Evolutionary conservation across 2,113 vertebrate species (phyloP).

Genomic region (Sinocyclocheilus maitianheensis): DNA sequence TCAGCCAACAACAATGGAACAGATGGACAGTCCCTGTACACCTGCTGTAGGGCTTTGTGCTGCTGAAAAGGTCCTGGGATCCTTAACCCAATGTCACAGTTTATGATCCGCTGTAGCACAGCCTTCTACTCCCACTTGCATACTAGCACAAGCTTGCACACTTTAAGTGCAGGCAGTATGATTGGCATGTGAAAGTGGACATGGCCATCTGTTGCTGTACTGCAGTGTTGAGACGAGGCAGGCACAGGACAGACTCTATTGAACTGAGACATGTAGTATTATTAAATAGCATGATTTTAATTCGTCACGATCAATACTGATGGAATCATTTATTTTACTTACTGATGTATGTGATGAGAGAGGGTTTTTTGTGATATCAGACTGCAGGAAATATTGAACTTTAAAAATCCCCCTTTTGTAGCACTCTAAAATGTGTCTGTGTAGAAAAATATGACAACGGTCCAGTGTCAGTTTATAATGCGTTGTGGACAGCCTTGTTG

Average conservation of each 20-base stretch:
- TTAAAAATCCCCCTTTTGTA: neutral
- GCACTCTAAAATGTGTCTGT: neutral
- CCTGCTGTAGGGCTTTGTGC: constrained; percentile 65
- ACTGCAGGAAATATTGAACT: neutral
- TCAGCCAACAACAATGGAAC: constrained; percentile 64
- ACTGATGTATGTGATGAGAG: neutral
- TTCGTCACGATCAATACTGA: neutral
- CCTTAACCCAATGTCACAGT: constrained; percentile 50
- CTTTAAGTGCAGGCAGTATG: constrained; percentile 39
- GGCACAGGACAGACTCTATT: neutral
- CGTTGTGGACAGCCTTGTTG: neutral
- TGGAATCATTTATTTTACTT: neutral
- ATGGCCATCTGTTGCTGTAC: constrained; percentile 39
- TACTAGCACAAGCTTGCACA: constrained; percentile 21
- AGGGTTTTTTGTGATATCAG: neutral
- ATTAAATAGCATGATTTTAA: neutral
- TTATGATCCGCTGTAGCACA: constrained; percentile 41
- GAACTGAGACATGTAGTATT: neutral
- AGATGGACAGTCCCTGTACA: constrained; percentile 69
- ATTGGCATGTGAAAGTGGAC: constrained; percentile 51
- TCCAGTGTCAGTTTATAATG: neutral
- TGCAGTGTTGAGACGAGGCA: constrained; percentile 15
- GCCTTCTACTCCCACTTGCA: constrained; percentile 12
- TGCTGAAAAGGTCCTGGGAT: constrained; percentile 56
- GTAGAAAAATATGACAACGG: neutral